Percentiles rank a stretch among this genome's conserved stretches.
These are phyloP conservation scores for Neodiprion fabricii DNA, from an alignment of 1,140 invertebrate species.

Conservation along the genomic window DNA sequence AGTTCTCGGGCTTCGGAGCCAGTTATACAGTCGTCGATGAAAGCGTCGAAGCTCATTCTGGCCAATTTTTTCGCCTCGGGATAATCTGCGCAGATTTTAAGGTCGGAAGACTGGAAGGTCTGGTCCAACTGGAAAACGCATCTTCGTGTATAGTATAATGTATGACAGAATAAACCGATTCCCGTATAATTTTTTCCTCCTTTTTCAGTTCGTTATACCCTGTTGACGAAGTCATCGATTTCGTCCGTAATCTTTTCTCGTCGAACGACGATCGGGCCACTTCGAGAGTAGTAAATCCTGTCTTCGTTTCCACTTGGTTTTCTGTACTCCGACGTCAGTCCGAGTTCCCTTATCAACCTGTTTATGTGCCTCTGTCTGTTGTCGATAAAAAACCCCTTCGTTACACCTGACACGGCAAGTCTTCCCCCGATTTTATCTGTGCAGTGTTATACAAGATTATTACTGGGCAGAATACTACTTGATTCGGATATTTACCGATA, in stretches of 20 bases:
- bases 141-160: too few relatives aligned
- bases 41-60: constrained; percentile 32
- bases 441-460: too few relatives aligned
- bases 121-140: constrained; percentile 30
- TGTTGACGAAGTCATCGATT: not conserved
- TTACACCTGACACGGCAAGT: not conserved
- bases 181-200: not conserved
- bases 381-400: constrained; percentile 2
- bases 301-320: not conserved
- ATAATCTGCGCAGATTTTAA: constrained; percentile 14
- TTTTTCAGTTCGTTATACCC: not conserved
- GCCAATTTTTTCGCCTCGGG: constrained; percentile 29
- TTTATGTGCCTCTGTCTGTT: constrained; percentile 24
- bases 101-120: constrained; percentile 21
- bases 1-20: constrained; percentile 28
- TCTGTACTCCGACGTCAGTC: not conserved
- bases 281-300: not conserved
- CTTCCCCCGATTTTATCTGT: not conserved
- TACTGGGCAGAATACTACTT: too few relatives aligned
- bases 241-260: not conserved
- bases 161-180: too few relatives aligned
- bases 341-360: constrained; percentile 17
- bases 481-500: too few relatives aligned
- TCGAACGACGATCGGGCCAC: not conserved
- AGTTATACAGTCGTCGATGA: constrained; percentile 28